Evolutionary conservation across 2,797 vertebrate species (phyloP), one percentile per base, ranked within the genome.

Genomic region (Cyprinella venusta): DNA sequence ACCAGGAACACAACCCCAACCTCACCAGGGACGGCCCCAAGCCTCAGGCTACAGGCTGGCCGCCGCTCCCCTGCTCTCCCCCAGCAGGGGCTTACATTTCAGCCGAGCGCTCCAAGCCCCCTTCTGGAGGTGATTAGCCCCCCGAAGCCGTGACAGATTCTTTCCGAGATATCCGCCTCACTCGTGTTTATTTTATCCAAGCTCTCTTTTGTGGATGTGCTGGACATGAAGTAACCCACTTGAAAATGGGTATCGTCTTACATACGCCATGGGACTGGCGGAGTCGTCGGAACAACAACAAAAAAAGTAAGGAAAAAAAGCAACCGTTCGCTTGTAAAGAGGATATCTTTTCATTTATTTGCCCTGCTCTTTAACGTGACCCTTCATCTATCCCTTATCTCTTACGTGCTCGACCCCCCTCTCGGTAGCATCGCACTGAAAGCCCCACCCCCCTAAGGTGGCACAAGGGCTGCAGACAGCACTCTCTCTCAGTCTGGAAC

Each of bases 51-150:
- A 91, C 85, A 50, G 95, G 95, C 95, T 94, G 95, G 95, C 94
- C 94, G 94, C 94, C 95, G 95, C 97, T 96, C 95, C 83, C 85
- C 90, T 89, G 86, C 90, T 80, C 92, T 94, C 93, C 97, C 87
- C 96, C 94, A 95, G 94, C 94, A 96, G 96, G 90, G 97, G 97
- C 96, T 99, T 97, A 97, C 97, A 93, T 99, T 99, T 98, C 98
- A 98, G 95, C 95, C 95, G 96, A 95, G 94, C 94, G 96, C 96
- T 97, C 95, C 94, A 96, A 96, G 95, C 96, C 97, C 96, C 97
- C 97, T 99, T 99, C 98, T 99, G 98, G 98, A 99, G 97, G 97
- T 99, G 97, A 99, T 99, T 99, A 99, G 97, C 96, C 91, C 96
- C 87, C 91, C 95, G 98, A 99, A 99, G 97, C 96, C 97, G 97